Evolutionary conservation across 2,797 vertebrate species (phyloP).

Genomic region (Nyctalus aviator): DNA sequence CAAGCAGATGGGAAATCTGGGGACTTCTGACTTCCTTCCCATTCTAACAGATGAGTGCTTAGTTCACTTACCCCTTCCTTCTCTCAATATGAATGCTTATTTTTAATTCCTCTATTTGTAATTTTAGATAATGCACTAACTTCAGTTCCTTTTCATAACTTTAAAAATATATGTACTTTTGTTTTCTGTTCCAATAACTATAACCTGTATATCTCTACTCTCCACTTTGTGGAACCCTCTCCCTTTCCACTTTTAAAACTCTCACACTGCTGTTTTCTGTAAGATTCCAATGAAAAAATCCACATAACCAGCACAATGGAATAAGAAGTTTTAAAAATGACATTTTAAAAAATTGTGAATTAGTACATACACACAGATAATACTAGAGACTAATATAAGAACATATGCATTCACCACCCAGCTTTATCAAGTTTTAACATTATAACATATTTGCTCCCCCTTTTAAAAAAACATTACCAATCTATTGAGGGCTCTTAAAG

Average conservation of each 20-base stretch:
- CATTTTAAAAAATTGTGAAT: neutral
- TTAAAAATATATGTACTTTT: constrained; percentile 20
- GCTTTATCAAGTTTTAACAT: neutral
- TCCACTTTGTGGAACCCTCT: neutral
- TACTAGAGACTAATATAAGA: neutral
- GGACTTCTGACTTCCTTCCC: constrained; percentile 77
- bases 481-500: neutral
- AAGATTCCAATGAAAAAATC: neutral
- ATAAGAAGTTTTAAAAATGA: constrained; percentile 16
- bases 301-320: neutral
- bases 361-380: neutral
- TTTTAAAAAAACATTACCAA: neutral
- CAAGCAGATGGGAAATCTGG: constrained; percentile 51
- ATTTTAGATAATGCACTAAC: constrained; percentile 36
- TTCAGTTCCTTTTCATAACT: constrained; percentile 64
- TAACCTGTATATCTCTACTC: neutral
- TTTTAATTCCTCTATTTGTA: constrained; percentile 69
- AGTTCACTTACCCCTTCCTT: neutral
- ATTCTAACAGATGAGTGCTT: constrained; percentile 38
- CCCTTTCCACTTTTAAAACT: constrained; percentile 19
- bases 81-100: neutral
- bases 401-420: neutral
- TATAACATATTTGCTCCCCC: neutral
- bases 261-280: neutral
- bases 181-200: constrained; percentile 12